Base-by-base conservation (phyloP, 2,113 vertebrate genomes). In the Aramus guarauna region DNA sequence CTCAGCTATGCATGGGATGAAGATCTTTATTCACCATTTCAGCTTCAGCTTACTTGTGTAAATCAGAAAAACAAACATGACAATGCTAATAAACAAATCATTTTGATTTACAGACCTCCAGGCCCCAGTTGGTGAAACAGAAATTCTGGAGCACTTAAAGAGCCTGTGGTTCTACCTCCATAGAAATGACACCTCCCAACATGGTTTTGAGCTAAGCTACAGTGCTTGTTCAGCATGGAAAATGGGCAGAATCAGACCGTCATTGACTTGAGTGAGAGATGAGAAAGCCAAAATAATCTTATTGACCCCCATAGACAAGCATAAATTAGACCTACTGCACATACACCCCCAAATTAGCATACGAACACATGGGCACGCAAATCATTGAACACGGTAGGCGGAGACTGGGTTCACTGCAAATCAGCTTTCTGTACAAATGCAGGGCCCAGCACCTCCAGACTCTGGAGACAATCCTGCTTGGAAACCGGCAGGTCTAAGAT, bases 351-450 rank as follows among this genome's bases (percentile, higher is more conserved):
- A 71, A 36, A 92, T 32, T 15, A 41, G 11, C 10, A 55, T 27
- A 30, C 1, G 5, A 62, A 39, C 41, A 47, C 72, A 16, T 0
- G 2, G 37, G 20, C 27, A 34, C 0, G 0, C 39, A 66, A 76
- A 62, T 48, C 2, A 2, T 3, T 21, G 43, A 55, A 19, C 20
- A 6, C 0, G 1, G 20, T 17, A 80, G 50, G 53, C 62, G 30
- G 45, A 82, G 39, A 20, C 22, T 23, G 62, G 29, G 11, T 17
- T 68, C 48, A 36, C 24, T 63, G 29, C 59, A 47, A 26, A 53
- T 27, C 72, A 73, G 34, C 37, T 55, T 71, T 62, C 47, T 34
- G 37, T 18, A 24, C 37, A 62, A 71, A 66, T 0, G 3, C 16
- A 30, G 18, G 26, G 27, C 8, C 30, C 36, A 77, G 67, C 24